Base-by-base conservation (phyloP, 2,797 vertebrate species). In the Mormyrus hasselquistii region DNA sequence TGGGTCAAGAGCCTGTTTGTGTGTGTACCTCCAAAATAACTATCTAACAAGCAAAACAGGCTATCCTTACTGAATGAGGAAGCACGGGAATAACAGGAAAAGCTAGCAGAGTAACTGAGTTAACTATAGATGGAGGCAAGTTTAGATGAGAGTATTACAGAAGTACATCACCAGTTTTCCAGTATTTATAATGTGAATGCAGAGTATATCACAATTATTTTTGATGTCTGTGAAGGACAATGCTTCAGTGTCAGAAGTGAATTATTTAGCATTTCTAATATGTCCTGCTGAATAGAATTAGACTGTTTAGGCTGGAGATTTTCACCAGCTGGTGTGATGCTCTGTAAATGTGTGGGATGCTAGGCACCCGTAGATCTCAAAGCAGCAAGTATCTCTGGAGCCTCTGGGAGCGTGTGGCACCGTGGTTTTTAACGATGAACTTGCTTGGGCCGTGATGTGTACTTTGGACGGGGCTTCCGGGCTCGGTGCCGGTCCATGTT, bases 181-280 rank as follows among this genome's bases (percentile, higher is more conserved):
- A 82, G 76, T 82, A 47, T 82, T 82, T 47, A 44, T 47, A 82
- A 47, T 47, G 76, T 1, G 44, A 82, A 47, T 82, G 41, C 76
- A 82, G 44, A 79, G 34, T 79, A 47, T 82, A 82, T 76, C 69
- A 19, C 69, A 7, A 76, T 73, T 41, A 73, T 76, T 76, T 76
- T 76, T 76, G 29, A 76, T 82, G 76, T 47, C 76, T 82, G 41
- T 82, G 76, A 44, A 82, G 41, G 76, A 22, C 19, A 82, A 44
- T 47, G 38, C 76, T 82, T 47, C 41, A 82, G 38, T 82, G 41
- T 82, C 76, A 82, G 76, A 82, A 82, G 76, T 82, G 76, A 82
- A 82, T 82, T 82, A 82, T 82, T 82, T 82, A 82, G 76, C 38
- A 47, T 82, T 82, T 41, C 8, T 82, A 22, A 82, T 47, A 47